Conservation (phyloP, 37 sponge, comb jelly and placozoan genomes). For the Eunapius fragilis region DNA sequence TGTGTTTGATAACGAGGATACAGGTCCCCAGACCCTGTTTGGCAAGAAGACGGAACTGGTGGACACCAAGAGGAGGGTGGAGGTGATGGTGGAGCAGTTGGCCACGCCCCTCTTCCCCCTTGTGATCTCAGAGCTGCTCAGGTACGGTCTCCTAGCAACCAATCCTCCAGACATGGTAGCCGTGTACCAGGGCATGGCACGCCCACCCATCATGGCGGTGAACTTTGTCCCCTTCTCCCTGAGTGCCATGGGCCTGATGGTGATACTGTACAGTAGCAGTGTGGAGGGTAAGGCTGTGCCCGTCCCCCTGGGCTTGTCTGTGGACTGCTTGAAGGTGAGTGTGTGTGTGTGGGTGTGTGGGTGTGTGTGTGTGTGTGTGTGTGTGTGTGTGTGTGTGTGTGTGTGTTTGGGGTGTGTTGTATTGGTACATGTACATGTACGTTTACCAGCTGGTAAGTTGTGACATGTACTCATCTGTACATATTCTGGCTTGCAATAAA, state of each 20-base stretch:
- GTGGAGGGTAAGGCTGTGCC: constrained; percentile 1
- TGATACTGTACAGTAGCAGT: constrained; percentile 44
- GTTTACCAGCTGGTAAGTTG: too few relatives aligned
- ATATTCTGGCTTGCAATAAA: too few relatives aligned
- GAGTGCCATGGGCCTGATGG: constrained; percentile 25
- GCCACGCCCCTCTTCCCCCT: constrained; percentile 12
- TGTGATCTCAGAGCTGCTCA: constrained; percentile 41
- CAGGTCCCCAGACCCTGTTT: not conserved
- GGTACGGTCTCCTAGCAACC: constrained; percentile 12
- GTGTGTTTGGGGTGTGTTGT: too few relatives aligned
- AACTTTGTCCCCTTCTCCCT: constrained; percentile 54
- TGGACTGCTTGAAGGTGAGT: constrained; percentile 39
- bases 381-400: too few relatives aligned
- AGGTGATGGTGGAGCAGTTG: not conserved
- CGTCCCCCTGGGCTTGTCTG: not conserved
- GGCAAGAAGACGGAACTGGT: not conserved
- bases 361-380: too few relatives aligned
- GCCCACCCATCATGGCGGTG: constrained; percentile 22
- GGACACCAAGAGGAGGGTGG: constrained; percentile 2
- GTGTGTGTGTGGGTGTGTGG: not conserved
- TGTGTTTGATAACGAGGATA: constrained; percentile 3
- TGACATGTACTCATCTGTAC: too few relatives aligned
- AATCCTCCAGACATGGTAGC: constrained; percentile 8
- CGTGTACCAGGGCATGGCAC: not conserved
- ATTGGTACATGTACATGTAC: too few relatives aligned